Evolutionary conservation across 2,113 vertebrate species (phyloP).

Genomic region (Pongo pygmaeus): DNA sequence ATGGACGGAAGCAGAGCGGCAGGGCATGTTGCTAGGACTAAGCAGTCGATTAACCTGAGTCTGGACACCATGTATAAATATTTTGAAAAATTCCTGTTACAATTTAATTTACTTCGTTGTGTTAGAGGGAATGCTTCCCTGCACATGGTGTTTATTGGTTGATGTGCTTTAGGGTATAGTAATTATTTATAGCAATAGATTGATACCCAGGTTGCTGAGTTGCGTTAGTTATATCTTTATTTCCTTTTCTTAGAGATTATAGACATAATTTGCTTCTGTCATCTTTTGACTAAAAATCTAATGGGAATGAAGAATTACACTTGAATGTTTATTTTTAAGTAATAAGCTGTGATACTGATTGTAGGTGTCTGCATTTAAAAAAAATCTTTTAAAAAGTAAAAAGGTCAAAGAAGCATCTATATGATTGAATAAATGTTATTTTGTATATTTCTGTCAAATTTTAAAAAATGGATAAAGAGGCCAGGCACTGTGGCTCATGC

Average conservation of each 20-base stretch:
- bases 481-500: too few relatives aligned
- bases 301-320: background rate
- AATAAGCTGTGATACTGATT: background rate
- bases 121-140: background rate
- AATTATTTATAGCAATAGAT: background rate
- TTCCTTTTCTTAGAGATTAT: slow-evolving; percentile 3
- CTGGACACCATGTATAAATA: background rate
- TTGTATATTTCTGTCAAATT: slow-evolving; percentile 27
- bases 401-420: background rate
- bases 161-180: background rate
- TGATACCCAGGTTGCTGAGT: background rate
- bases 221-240: background rate
- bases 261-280: background rate
- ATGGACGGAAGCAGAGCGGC: background rate
- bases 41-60: background rate
- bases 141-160: background rate
- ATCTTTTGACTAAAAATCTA: slow-evolving; percentile 7
- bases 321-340: slow-evolving; percentile 6
- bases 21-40: background rate
- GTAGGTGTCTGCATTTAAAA: background rate
- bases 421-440: slow-evolving; percentile 9
- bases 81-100: background rate
- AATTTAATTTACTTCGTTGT: background rate
- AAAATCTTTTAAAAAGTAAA: background rate
- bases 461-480: background rate